phyloP scores from a whole-genome alignment of 1,140 invertebrate genomes.

The Drosophila busckii region DNA sequence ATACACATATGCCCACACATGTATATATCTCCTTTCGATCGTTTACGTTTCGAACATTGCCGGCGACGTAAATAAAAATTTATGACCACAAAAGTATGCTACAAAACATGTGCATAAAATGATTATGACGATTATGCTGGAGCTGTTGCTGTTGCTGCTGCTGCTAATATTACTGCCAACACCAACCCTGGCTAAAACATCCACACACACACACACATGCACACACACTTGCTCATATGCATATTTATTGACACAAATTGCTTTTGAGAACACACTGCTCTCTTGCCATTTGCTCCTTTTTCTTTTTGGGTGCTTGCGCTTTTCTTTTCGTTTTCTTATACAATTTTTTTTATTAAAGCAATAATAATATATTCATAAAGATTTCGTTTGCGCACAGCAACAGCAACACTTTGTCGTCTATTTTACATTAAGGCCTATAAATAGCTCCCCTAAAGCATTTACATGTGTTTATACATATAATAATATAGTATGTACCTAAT shows the following conservation, averaged over 20 bases:
- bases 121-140: constrained; percentile 70
- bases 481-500: neutral
- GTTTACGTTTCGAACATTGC: constrained; percentile 43
- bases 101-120: constrained; percentile 71
- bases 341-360: constrained; percentile 60
- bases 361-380: constrained; percentile 77
- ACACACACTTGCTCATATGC: constrained; percentile 4
- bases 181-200: constrained; percentile 21
- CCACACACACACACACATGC: constrained; percentile 8
- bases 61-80: constrained; percentile 68
- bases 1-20: neutral
- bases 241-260: constrained; percentile 73
- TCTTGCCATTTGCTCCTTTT: constrained; percentile 5
- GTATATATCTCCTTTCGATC: constrained; percentile 18
- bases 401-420: constrained; percentile 37
- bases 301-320: neutral
- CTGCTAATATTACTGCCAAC: constrained; percentile 22
- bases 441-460: constrained; percentile 1
- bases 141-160: constrained; percentile 14
- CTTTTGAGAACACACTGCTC: constrained; percentile 39
- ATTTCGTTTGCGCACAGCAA: constrained; percentile 58
- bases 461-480: constrained; percentile 18
- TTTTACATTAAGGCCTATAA: constrained; percentile 53
- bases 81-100: constrained; percentile 68
- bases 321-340: constrained; percentile 1